A percentile compares a stretch with the other conserved stretches of the same genome.
Conservation (phyloP, 2,888 invertebrate species). For the Vandiemenella viatica region DNA sequence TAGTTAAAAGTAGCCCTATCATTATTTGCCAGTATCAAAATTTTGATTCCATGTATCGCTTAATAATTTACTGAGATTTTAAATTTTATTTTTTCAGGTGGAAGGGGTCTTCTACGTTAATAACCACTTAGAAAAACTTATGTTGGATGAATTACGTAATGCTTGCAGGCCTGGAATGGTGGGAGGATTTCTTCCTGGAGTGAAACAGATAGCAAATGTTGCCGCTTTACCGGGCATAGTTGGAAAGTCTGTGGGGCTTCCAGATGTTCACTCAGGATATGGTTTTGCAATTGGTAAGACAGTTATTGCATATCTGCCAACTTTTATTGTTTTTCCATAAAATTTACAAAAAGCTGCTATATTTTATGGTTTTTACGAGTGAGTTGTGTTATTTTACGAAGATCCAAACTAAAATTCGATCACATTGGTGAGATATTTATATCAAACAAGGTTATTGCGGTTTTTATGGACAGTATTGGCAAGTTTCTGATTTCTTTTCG, state of each 20-base stretch:
- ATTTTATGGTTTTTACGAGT: too few relatives aligned
- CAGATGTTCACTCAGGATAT: slow-evolving; percentile 96
- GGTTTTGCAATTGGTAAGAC: slow-evolving; percentile 89
- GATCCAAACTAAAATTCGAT: too few relatives aligned
- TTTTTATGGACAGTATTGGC: too few relatives aligned
- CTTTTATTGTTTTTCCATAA: neutral
- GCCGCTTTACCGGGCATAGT: slow-evolving; percentile 97
- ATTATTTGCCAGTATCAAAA: too few relatives aligned
- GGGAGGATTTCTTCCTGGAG: slow-evolving; percentile 95
- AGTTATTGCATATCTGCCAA: too few relatives aligned
- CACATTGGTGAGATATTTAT: too few relatives aligned
- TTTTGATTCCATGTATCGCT: too few relatives aligned
- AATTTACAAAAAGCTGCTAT: neutral
- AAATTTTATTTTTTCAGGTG: slow-evolving; percentile 43
- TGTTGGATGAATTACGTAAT: slow-evolving; percentile 91
- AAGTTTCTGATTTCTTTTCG: too few relatives aligned
- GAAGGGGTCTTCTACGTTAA: slow-evolving; percentile 98
- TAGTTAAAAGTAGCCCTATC: too few relatives aligned
- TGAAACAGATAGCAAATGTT: slow-evolving; percentile 98
- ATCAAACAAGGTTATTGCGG: too few relatives aligned
- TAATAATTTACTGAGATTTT: too few relatives aligned
- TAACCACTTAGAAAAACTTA: slow-evolving; percentile 72
- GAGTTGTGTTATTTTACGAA: too few relatives aligned
- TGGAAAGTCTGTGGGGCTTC: slow-evolving; percentile 80
- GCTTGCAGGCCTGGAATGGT: slow-evolving; percentile 76